Base-by-base conservation (phyloP, 2,797 vertebrate species). In the Scolopax bukidnonensis region DNA sequence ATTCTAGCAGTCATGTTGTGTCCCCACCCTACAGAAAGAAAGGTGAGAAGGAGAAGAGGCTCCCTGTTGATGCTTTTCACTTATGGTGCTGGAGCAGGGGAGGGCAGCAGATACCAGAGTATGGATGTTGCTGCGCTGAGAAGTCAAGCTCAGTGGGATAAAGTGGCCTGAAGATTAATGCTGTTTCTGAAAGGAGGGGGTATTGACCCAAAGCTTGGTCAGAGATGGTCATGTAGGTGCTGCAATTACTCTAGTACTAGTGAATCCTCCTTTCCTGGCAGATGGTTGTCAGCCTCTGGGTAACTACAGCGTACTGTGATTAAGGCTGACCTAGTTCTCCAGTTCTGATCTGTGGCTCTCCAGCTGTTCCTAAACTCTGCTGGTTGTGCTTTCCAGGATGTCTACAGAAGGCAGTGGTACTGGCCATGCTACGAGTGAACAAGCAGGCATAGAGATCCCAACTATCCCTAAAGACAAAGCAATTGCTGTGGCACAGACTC, bases 161-260 rank as follows among this genome's bases (percentile, higher is more conserved):
- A 25, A 10, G 21, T 12, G 28, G 8, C 30, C 33, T 53, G 74
- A 36, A 48, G 57, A 2, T 70, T 15, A 10, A 10, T 30, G 36
- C 36, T 65, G 18, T 23, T 75, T 45, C 18, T 45, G 9, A 27
- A 43, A 61, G 28, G 10, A 18, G 25, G 6, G 12, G 10, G 1
- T 3, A 3, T 20, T 75, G 65, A 53, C 59, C 8, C 11, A 11
- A 16, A 36, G 32, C 18, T 53, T 11, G 11, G 15, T 18, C 56
- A 25, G 23, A 40, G 19, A 2, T 32, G 24, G 10, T 33, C 68
- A 3, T 6, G 2, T 1, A 9, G 38, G 45, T 63, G 27, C 69
- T 86, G 54, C 8, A 48, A 1, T 59, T 51, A 3, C 71, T 36
- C 13, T 53, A 0, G 0, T 6, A 19, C 6, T 54, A 4, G 21